phyloP scores from a whole-genome alignment of 2,113 vertebrate genomes.

The Sardina pilchardus region DNA sequence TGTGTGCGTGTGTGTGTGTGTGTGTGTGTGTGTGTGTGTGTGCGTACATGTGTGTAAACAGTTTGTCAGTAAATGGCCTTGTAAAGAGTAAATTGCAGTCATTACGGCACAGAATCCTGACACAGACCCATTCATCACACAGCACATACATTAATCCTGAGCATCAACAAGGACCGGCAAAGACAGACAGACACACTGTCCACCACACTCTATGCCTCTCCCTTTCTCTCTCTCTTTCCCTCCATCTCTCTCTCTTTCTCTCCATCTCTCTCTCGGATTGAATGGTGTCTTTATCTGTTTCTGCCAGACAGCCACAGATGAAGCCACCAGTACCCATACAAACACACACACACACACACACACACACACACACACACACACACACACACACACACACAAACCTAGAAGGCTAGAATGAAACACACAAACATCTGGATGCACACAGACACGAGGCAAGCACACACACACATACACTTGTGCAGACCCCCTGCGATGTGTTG shows the following conservation, averaged over 20 bases:
- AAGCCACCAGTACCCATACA: not conserved
- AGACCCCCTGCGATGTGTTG: too few relatives aligned
- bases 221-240: not conserved
- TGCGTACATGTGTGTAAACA: not conserved
- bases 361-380: not conserved
- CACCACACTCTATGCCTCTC: not conserved
- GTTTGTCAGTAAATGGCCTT: not conserved
- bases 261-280: not conserved
- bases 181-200: not conserved
- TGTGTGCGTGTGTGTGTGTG: not conserved
- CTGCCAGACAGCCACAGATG: not conserved
- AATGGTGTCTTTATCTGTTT: not conserved
- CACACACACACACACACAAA: not conserved
- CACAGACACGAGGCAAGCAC: not conserved
- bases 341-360: not conserved
- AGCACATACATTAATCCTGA: not conserved
- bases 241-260: not conserved
- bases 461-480: not conserved
- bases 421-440: not conserved
- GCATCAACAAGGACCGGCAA: too few relatives aligned
- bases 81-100: not conserved
- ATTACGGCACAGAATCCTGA: not conserved
- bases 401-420: slow-evolving; percentile 2
- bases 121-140: not conserved
- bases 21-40: not conserved